Evolutionary conservation across 2,113 vertebrate genomes (phyloP).

Genomic region (Bothrops jararaca): DNA sequence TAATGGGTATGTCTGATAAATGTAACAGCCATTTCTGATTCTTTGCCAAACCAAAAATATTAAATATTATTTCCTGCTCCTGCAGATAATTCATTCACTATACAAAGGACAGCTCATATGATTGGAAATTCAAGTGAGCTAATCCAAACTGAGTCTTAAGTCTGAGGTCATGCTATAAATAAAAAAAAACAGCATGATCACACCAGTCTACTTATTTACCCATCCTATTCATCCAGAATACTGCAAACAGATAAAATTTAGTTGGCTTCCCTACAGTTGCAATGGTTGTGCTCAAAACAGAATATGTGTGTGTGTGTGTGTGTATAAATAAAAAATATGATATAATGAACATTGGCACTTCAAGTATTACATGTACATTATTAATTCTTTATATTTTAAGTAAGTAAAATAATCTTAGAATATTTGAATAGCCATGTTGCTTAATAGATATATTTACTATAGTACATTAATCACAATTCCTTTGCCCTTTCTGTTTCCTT

Average conservation of each 20-base stretch:
- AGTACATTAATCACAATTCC: background rate
- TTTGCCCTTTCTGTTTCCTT: constrained; percentile 5
- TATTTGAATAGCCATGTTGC: background rate
- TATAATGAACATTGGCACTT: background rate
- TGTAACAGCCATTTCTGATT: background rate
- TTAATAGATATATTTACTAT: background rate
- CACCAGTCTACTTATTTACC: background rate
- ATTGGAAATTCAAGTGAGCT: background rate
- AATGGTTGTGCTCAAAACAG: background rate
- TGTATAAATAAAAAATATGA: background rate
- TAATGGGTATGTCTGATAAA: background rate
- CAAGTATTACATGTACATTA: background rate
- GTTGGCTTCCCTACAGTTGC: background rate
- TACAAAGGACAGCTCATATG: background rate
- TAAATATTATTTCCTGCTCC: background rate
- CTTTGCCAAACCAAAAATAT: background rate
- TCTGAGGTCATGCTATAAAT: background rate
- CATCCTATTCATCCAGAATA: background rate
- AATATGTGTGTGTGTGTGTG: background rate
- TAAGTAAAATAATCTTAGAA: background rate
- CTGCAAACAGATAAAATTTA: background rate
- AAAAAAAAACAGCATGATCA: background rate
- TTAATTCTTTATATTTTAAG: background rate
- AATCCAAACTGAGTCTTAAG: background rate
- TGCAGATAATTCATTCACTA: background rate